These are phyloP conservation scores for Scleropages formosus DNA, from an alignment of 2,797 vertebrate genomes.

Conservation along the genomic window DNA sequence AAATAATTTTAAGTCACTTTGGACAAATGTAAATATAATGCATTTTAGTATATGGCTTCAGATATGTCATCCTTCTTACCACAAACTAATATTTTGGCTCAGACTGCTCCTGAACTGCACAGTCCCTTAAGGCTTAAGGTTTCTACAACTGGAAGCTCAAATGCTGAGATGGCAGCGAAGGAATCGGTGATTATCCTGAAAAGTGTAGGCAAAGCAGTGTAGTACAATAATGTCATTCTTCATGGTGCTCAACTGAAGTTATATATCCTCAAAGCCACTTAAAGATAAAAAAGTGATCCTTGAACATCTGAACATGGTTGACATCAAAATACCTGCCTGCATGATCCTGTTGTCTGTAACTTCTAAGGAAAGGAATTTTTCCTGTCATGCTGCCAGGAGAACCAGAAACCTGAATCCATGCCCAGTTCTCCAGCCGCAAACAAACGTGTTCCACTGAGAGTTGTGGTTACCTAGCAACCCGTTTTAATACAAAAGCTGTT, in stretches of 20 bases:
- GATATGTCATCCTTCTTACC: too few species aligned
- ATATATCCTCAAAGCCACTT: not conserved
- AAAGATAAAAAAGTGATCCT: not conserved
- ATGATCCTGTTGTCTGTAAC: not conserved
- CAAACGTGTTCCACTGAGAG: conserved; percentile 40
- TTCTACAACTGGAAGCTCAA: not conserved
- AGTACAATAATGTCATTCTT: not conserved
- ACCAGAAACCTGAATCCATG: conserved; percentile 18
- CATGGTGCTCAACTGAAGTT: not conserved
- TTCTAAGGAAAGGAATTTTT: not conserved
- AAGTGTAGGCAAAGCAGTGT: conserved; percentile 20
- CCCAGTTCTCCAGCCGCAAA: conserved; percentile 29
- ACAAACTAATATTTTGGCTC: not conserved
- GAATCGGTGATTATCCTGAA: not conserved
- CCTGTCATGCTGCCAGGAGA: not conserved
- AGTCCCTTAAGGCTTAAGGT: not conserved
- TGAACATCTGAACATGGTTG: not conserved
- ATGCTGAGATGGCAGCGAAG: not conserved
- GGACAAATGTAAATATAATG: too few species aligned
- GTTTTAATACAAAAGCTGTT: conserved; percentile 46
- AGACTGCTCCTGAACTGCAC: not conserved
- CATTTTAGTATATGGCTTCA: too few species aligned
- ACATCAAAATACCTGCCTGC: not conserved
- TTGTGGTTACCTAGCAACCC: conserved; percentile 45
- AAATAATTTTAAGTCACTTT: too few species aligned